These are phyloP conservation scores for Cisticola juncidis DNA, from an alignment of 2,113 vertebrate genomes.

Conservation along the genomic window DNA sequence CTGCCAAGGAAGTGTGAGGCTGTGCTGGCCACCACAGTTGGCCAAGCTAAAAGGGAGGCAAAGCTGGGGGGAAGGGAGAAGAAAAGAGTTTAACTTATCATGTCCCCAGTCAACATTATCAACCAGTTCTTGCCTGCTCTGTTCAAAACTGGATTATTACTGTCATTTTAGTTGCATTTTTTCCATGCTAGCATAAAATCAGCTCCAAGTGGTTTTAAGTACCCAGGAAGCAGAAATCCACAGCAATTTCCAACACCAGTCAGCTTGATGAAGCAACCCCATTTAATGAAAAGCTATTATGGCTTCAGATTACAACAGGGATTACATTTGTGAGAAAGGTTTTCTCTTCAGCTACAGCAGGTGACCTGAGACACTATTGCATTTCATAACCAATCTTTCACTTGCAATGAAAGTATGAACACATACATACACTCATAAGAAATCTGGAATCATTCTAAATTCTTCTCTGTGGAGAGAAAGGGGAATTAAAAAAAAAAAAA, in stretches of 20 bases:
- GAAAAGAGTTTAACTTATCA: background rate
- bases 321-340: background rate
- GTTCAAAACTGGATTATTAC: background rate
- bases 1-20: background rate
- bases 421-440: background rate
- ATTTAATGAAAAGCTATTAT: background rate
- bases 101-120: background rate
- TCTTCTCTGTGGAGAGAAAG: background rate
- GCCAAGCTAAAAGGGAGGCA: background rate
- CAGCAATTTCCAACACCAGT: background rate
- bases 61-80: background rate
- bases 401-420: background rate
- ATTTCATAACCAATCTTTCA: background rate
- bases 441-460: background rate
- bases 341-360: background rate
- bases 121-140: background rate
- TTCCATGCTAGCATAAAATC: background rate
- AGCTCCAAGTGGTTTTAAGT: background rate
- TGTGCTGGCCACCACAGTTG: background rate
- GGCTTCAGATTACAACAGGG: background rate
- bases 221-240: background rate
- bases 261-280: background rate
- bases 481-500: accelerated
- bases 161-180: background rate
- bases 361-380: background rate